Percentiles rank a stretch among this genome's conserved stretches.
These are phyloP conservation scores for Podarcis siculus DNA, from an alignment of 2,797 vertebrate genomes.

Conservation along the genomic window DNA sequence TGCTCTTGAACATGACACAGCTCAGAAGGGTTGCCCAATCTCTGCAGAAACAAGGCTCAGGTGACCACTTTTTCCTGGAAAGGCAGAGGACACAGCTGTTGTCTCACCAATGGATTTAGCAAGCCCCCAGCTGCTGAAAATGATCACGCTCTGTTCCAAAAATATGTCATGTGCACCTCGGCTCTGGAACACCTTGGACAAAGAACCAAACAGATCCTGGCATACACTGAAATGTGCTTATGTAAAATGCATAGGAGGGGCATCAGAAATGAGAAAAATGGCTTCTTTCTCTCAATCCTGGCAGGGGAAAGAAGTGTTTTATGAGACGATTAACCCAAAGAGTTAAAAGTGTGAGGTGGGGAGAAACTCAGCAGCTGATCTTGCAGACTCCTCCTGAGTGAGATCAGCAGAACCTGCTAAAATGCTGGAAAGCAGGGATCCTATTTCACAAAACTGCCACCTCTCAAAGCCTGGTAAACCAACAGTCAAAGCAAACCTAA, in stretches of 20 bases:
- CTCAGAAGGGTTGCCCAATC: not conserved
- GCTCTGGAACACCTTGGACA: not conserved
- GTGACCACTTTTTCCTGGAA: not conserved
- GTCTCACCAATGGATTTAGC: not conserved
- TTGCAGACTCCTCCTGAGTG: not conserved
- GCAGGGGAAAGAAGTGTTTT: not conserved
- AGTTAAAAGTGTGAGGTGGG: not conserved
- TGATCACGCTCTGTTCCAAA: not conserved
- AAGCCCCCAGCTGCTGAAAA: not conserved
- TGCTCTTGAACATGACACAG: not conserved
- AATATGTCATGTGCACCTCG: not conserved
- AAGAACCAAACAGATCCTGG: not conserved
- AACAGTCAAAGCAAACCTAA: no score
- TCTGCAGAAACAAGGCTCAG: not conserved
- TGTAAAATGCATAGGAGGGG: not conserved
- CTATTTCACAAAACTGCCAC: not conserved
- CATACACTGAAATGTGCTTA: not conserved
- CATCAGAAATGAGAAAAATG: not conserved
- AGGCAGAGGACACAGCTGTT: not conserved
- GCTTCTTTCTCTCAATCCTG: not conserved
- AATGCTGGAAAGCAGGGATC: not conserved
- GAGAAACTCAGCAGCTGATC: not conserved
- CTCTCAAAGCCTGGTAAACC: not conserved
- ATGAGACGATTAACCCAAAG: not conserved
- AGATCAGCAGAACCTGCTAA: not conserved